Base-by-base conservation (phyloP, 1,140 invertebrate genomes). In the Brevipalpus yothersi region DNA sequence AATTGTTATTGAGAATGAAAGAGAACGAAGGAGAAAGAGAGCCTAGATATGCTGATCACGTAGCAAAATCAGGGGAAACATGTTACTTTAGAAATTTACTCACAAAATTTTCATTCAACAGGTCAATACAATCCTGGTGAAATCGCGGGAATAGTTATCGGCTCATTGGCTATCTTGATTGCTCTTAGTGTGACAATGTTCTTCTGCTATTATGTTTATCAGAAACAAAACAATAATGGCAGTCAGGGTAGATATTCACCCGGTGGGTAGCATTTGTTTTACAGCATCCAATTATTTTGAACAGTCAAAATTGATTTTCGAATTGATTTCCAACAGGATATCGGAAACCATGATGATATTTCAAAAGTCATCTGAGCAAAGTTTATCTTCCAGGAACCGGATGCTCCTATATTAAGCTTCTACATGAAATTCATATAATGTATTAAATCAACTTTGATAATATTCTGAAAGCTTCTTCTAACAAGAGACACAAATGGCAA, bases 201-300 rank as follows among this genome's bases (percentile, higher is more conserved):
- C 47, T 66, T 66, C 21, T 66, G 65, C 31, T 62, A 62, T 11
- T 63, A 62, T 45, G 62, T 63, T 0, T 58, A 65, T 41, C 49
- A 53, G 41, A 62, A 61, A 49, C 39, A 62, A 39, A 49, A 62
- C 10, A 13, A 42, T 2, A 4, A 51, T 17, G 53, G 42, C 4
- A 12, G 10, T 12, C 10, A 9, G 31, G 59, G 17, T 17, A 31
- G 51, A 31, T 51, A 41, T 41, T 41, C 39, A 1, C 59, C 49
- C 42, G 15, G 49, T 41, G 59, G 23, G n/a, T 43, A 53, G 11
- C 47, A n/a, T 51, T n/a, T n/a, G 9, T 10, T 2, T 51, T 8
- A 8, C 17, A 7, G 49, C n/a, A 31, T 31, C 31, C 31, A 3
- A 31, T n/a, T n/a, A n/a, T n/a, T n/a, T n/a, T 31, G 31, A 31